These are phyloP conservation scores for Strigops habroptila DNA, from an alignment of 2,113 vertebrate species.

Conservation along the genomic window DNA sequence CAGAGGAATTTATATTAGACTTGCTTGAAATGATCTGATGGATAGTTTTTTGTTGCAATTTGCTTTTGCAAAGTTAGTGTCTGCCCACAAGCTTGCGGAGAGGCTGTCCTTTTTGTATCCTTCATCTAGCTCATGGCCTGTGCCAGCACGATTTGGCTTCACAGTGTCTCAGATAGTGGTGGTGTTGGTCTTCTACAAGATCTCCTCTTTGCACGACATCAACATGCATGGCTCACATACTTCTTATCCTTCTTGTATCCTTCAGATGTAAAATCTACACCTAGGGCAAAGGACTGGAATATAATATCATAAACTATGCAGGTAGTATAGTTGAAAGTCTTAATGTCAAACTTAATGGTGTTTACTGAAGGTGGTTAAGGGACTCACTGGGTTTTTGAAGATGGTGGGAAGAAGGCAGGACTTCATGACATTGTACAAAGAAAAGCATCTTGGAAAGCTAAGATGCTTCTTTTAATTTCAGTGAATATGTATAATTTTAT, in stretches of 20 bases:
- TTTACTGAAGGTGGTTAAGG: neutral
- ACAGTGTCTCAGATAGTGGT: rapidly evolving
- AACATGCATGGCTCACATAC: rapidly evolving
- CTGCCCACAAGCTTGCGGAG: neutral
- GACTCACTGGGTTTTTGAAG: neutral
- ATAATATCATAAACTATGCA: neutral
- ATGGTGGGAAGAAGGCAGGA: neutral
- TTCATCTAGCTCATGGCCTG: neutral
- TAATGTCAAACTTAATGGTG: neutral
- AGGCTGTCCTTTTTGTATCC: neutral
- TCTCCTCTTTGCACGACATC: rapidly evolving
- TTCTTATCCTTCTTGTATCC: neutral
- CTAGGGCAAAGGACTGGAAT: neutral
- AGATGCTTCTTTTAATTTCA: neutral
- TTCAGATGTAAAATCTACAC: neutral
- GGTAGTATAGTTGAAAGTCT: neutral
- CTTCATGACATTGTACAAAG: neutral
- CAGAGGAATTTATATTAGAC: neutral
- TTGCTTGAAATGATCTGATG: neutral
- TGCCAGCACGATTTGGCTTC: neutral
- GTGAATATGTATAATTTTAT: neutral
- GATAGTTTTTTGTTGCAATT: neutral
- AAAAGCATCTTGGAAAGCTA: neutral
- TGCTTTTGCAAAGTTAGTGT: neutral
- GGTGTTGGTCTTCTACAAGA: neutral